Evolutionary conservation across 2,888 invertebrate species (phyloP).

Genomic region (Heliconius cydno): DNA sequence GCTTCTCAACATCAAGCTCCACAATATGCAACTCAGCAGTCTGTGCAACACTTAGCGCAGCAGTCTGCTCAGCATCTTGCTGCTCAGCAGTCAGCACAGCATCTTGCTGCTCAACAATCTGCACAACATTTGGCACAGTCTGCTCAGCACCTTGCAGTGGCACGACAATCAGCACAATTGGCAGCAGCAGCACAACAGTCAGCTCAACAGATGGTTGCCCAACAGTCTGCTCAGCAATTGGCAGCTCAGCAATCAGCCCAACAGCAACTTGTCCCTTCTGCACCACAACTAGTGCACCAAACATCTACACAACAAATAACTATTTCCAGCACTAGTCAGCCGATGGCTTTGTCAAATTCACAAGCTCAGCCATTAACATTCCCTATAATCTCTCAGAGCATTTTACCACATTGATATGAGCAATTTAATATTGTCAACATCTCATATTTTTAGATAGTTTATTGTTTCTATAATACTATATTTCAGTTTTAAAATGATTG

Average conservation of each 20-base stretch:
- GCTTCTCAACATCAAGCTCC: constrained; percentile 71
- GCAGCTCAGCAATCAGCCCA: constrained; percentile 75
- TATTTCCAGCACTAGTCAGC: constrained; percentile 78
- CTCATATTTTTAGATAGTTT: constrained; percentile 7
- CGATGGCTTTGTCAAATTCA: constrained; percentile 75
- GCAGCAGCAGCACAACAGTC: constrained; percentile 65
- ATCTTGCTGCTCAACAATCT: constrained; percentile 64
- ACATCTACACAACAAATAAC: constrained; percentile 79
- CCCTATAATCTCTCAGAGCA: constrained; percentile 79
- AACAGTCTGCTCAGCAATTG: constrained; percentile 71
- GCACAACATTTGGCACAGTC: constrained; percentile 66
- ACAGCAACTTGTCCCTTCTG: constrained; percentile 72
- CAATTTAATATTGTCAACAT: constrained; percentile 12
- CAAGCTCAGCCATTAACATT: constrained; percentile 77
- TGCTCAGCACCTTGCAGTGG: constrained; percentile 63
- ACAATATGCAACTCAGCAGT: constrained; percentile 71
- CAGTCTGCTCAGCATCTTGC: constrained; percentile 64
- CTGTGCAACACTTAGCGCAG: constrained; percentile 70
- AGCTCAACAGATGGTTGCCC: constrained; percentile 64
- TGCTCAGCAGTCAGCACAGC: constrained; percentile 63
- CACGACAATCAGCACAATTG: constrained; percentile 65
- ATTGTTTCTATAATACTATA: neutral
- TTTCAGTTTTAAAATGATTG: neutral
- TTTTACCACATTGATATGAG: constrained; percentile 69
- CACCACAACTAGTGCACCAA: constrained; percentile 75